These are phyloP conservation scores for Microcebus griseorufus DNA, from an alignment of 2,113 vertebrate species.

Conservation along the genomic window DNA sequence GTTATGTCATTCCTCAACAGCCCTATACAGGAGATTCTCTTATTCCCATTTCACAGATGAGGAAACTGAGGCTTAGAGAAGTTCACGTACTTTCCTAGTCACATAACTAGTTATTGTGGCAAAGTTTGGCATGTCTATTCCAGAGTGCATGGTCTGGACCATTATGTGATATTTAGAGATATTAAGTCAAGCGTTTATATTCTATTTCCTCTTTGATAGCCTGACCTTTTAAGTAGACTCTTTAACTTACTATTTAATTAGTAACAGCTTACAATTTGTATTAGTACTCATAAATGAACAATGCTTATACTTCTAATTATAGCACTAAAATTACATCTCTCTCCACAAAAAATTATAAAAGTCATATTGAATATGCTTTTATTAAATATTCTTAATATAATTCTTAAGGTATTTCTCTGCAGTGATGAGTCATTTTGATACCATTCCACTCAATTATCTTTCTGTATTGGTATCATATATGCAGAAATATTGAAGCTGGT, in stretches of 20 bases:
- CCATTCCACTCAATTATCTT: background rate
- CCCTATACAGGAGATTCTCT: background rate
- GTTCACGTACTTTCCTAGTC: background rate
- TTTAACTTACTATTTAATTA: background rate
- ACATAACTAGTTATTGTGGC: background rate
- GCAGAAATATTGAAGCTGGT: background rate
- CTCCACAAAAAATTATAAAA: background rate
- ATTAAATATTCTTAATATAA: background rate
- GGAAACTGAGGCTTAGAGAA: background rate
- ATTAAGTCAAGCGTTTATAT: background rate
- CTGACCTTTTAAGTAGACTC: background rate
- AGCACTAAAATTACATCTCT: background rate
- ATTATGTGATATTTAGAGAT: background rate
- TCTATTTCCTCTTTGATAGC: background rate
- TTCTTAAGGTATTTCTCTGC: background rate
- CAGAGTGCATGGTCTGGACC: background rate
- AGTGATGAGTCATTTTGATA: background rate
- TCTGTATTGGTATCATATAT: background rate
- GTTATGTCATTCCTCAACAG: background rate
- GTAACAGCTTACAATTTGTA: background rate
- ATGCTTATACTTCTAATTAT: background rate
- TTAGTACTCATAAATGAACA: background rate
- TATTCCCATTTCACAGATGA: background rate
- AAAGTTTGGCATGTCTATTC: background rate
- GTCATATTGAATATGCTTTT: background rate